Conservation (phyloP, 64 coral and sea anemone species). For the Hydrozoanthus tunicans region DNA sequence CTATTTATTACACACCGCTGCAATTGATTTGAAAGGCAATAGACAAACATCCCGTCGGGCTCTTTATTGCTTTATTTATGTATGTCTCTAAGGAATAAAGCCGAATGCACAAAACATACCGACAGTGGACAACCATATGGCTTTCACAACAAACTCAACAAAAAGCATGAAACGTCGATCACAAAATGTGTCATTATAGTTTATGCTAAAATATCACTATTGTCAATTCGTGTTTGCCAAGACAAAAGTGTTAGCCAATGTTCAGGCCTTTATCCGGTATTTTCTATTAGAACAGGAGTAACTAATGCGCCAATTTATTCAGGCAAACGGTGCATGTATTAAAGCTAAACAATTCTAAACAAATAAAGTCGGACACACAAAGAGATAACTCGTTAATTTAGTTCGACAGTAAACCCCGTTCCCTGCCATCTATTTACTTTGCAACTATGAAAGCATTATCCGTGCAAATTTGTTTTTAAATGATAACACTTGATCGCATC, state of each 20-base stretch:
- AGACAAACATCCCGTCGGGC: conserved; percentile 65
- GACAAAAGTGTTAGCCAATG: neutral
- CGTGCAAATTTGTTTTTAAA: conserved; percentile 64
- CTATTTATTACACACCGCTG: conserved; percentile 89
- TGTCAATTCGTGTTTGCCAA: neutral
- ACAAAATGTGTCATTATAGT: neutral
- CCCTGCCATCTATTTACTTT: conserved; percentile 55
- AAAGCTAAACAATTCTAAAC: conserved; percentile 47
- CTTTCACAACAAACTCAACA: conserved; percentile 19
- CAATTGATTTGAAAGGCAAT: conserved; percentile 75
- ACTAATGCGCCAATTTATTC: conserved; percentile 4
- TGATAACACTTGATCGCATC: conserved; percentile 63
- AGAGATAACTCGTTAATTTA: conserved; percentile 46
- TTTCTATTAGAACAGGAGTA: neutral
- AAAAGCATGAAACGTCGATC: neutral
- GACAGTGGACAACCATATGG: conserved; percentile 44
- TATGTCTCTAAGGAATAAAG: conserved; percentile 41
- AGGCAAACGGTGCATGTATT: conserved; percentile 4
- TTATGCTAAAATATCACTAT: neutral
- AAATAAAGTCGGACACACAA: conserved; percentile 60
- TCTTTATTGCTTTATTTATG: conserved; percentile 66
- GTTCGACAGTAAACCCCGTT: conserved; percentile 49
- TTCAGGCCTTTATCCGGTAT: neutral
- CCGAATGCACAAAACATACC: conserved; percentile 43
- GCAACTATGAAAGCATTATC: conserved; percentile 47